Conservation (phyloP, 2,797 vertebrate species). For the Nyctibius grandis region DNA sequence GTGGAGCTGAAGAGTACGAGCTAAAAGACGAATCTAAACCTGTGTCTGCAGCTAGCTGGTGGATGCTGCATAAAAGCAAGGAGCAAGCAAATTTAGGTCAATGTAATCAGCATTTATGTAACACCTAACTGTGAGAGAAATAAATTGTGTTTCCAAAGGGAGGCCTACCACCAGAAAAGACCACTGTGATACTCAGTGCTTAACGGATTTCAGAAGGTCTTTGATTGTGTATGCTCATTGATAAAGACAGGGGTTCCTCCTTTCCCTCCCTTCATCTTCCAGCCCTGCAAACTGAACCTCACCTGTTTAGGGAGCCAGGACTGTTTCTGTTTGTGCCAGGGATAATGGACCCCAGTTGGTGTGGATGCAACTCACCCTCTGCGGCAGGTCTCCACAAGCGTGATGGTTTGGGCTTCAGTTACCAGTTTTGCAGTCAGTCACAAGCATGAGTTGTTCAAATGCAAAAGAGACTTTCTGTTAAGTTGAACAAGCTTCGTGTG, state of each 20-base stretch:
- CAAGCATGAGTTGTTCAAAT: background rate
- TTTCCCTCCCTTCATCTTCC: background rate
- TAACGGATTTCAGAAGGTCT: background rate
- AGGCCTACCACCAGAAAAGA: background rate
- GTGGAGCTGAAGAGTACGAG: background rate
- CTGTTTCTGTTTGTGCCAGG: accelerated
- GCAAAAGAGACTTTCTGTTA: background rate
- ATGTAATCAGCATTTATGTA: background rate
- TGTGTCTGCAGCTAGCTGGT: background rate
- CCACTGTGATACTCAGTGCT: background rate
- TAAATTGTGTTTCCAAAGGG: background rate
- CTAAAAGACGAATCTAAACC: background rate
- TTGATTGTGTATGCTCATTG: background rate
- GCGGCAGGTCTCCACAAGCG: background rate
- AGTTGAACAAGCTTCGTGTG: background rate
- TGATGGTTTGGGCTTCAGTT: background rate
- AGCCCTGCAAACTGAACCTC: background rate
- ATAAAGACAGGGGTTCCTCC: background rate
- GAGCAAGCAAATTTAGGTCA: background rate
- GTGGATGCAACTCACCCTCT: background rate
- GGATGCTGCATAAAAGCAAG: background rate
- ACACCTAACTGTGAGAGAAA: background rate
- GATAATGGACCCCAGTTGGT: background rate
- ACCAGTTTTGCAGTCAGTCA: background rate
- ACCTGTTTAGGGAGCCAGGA: background rate